Conservation (phyloP, 2,888 invertebrate genomes). For the Desoria tigrina region DNA sequence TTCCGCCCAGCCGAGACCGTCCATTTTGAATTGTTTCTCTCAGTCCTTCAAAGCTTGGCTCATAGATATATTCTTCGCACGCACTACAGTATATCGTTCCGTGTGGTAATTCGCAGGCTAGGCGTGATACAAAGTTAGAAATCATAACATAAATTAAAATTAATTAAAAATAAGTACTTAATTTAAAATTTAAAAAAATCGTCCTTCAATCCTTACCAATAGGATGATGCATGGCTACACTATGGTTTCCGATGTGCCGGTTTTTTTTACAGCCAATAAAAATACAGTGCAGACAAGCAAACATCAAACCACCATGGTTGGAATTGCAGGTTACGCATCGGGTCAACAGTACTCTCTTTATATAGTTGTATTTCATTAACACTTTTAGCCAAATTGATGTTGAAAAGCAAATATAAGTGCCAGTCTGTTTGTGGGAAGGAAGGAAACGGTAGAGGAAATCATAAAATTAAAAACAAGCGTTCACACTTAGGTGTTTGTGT, state of each 20-base stretch:
- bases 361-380: too few species aligned
- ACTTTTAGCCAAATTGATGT: too few species aligned
- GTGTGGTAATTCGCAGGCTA: neutral
- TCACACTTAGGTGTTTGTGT: too few species aligned
- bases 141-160: too few species aligned
- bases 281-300: neutral
- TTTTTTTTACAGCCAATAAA: neutral
- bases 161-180: too few species aligned
- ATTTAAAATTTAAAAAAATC: neutral
- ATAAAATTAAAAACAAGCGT: too few species aligned
- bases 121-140: too few species aligned
- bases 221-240: neutral
- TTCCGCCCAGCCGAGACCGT: neutral
- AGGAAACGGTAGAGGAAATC: too few species aligned
- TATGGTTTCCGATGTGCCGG: neutral
- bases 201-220: neutral
- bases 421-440: too few species aligned
- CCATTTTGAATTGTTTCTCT: neutral
- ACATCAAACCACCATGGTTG: neutral
- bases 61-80: neutral
- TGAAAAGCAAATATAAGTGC: too few species aligned
- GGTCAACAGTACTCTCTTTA: too few species aligned
- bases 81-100: neutral
- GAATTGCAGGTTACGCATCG: too few species aligned
- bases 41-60: neutral